phyloP scores from a whole-genome alignment of 2,797 vertebrate species.

The Coreius guichenoti region DNA sequence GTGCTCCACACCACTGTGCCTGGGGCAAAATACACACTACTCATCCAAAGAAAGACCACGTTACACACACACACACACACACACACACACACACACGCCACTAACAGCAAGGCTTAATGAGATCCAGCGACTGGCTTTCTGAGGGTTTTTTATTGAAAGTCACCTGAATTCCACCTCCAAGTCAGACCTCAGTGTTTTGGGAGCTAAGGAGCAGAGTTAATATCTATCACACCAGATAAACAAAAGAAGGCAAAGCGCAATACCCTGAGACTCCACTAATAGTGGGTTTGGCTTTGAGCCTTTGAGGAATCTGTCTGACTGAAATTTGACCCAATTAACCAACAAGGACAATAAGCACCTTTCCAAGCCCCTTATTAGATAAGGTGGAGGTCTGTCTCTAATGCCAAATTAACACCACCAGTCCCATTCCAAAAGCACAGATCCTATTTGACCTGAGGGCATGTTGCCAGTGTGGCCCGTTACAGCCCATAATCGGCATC shows the following conservation, averaged over 20 bases:
- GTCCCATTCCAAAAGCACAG: constrained; percentile 38
- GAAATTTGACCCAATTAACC: constrained; percentile 59
- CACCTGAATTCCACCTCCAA: constrained; percentile 48
- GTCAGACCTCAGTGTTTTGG: constrained; percentile 28
- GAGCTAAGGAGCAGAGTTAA: constrained; percentile 36
- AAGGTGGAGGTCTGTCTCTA: constrained; percentile 54
- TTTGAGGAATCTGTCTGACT: constrained; percentile 50
- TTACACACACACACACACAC: constrained; percentile 14
- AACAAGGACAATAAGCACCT: constrained; percentile 31
- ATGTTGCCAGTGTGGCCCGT: constrained; percentile 30
- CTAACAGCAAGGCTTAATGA: constrained; percentile 40
- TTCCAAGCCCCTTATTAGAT: constrained; percentile 57
- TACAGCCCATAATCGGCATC: constrained; percentile 43
- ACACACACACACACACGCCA: constrained; percentile 21
- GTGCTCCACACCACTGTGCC: constrained; percentile 52
- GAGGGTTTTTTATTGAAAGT: constrained; percentile 20
- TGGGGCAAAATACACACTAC: constrained; percentile 52
- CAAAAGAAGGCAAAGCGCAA: constrained; percentile 34
- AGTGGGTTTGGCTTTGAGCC: constrained; percentile 45
- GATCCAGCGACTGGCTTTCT: constrained; percentile 39
- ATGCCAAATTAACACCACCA: constrained; percentile 49
- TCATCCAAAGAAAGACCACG: constrained; percentile 39
- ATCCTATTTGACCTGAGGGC: constrained; percentile 35
- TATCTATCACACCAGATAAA: constrained; percentile 34
- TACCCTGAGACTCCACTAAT: constrained; percentile 22